phyloP scores from a whole-genome alignment of 2,797 vertebrate genomes.

The Arnoldichthys spilopterus region DNA sequence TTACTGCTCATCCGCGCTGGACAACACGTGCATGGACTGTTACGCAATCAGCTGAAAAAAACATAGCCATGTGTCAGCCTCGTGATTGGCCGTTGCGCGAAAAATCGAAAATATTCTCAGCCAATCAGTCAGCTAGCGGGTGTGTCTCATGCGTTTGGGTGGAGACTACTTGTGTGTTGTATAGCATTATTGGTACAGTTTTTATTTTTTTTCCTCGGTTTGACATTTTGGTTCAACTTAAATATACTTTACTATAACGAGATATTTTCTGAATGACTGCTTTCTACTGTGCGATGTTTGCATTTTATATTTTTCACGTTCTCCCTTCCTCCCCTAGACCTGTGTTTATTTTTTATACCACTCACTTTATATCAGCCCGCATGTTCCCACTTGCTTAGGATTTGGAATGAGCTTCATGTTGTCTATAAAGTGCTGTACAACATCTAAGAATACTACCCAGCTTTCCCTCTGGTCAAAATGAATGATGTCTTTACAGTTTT shows the following conservation, averaged over 20 bases:
- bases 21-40: conserved; percentile 50
- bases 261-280: neutral
- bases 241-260: neutral
- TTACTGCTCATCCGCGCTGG: conserved; percentile 42
- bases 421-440: too few species aligned
- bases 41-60: conserved; percentile 54
- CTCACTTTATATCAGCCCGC: neutral
- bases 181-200: neutral
- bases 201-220: neutral
- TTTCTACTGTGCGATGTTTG: neutral
- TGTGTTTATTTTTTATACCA: neutral
- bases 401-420: neutral
- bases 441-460: too few species aligned
- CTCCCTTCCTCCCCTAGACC: neutral
- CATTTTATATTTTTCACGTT: neutral
- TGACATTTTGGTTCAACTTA: neutral
- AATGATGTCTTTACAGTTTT: too few species aligned
- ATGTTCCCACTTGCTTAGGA: neutral
- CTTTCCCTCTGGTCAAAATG: too few species aligned
- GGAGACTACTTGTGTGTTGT: neutral
- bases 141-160: neutral
- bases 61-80: conserved; percentile 14
- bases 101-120: conserved; percentile 12
- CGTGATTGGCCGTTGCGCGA: conserved; percentile 40
- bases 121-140: conserved; percentile 25